Evolutionary conservation across 2,113 vertebrate species (phyloP).

Genomic region (Chunga burmeisteri): DNA sequence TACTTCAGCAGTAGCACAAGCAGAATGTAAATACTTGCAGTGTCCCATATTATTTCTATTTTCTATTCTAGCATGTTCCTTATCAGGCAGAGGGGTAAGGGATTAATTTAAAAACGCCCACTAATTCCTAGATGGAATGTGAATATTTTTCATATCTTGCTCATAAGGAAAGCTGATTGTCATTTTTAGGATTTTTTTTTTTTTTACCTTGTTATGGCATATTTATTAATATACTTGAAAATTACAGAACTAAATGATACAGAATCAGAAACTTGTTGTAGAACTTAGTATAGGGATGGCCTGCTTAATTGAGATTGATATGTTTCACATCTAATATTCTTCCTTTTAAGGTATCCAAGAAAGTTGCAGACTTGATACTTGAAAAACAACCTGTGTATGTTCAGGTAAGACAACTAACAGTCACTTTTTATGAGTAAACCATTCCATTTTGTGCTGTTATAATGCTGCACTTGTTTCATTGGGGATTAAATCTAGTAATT

Average conservation of each 20-base stretch:
- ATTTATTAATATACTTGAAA: neutral
- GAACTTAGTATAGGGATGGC: neutral
- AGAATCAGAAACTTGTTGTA: neutral
- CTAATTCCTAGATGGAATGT: neutral
- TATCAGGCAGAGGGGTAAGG: neutral
- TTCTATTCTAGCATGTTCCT: neutral
- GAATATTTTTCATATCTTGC: neutral
- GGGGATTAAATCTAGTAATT: neutral
- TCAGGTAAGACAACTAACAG: constrained; percentile 83
- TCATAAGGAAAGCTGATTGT: neutral
- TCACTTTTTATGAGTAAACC: neutral
- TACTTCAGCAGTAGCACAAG: neutral
- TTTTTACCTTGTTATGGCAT: neutral
- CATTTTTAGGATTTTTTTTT: neutral
- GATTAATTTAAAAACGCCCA: neutral
- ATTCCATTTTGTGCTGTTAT: neutral
- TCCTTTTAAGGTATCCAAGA: constrained; percentile 91
- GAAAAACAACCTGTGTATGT: constrained; percentile 98
- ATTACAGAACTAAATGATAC: neutral
- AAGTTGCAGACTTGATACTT: constrained; percentile 96
- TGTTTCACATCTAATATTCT: neutral
- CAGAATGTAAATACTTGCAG: neutral
- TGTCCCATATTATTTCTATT: neutral
- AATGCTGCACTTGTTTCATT: neutral
- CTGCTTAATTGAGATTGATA: neutral